Evolutionary conservation across 2,888 invertebrate species (phyloP).

Genomic region (Acanthoscelides obtectus): DNA sequence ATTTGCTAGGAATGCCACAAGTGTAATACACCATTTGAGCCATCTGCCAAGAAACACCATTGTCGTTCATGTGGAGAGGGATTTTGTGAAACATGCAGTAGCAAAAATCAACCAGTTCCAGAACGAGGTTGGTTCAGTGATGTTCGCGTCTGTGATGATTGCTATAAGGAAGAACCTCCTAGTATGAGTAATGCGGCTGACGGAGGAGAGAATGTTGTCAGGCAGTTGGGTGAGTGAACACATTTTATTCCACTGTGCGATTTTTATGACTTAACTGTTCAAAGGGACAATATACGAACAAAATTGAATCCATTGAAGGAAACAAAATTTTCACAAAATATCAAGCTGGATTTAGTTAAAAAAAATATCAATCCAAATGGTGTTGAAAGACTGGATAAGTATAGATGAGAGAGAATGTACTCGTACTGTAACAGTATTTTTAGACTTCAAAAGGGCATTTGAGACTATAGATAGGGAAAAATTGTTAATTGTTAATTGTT

Average conservation of each 20-base stretch:
- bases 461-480: too few relatives aligned
- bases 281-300: too few relatives aligned
- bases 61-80: slow-evolving; percentile 77
- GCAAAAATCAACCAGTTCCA: slow-evolving; percentile 63
- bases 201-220: slow-evolving; percentile 20
- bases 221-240: slow-evolving; percentile 22
- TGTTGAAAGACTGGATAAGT: too few relatives aligned
- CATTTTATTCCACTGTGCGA: not conserved
- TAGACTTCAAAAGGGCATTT: too few relatives aligned
- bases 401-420: too few relatives aligned
- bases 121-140: slow-evolving; percentile 65
- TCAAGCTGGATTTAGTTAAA: too few relatives aligned
- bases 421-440: too few relatives aligned
- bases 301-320: too few relatives aligned
- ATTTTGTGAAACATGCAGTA: slow-evolving; percentile 70
- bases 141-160: slow-evolving; percentile 70
- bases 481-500: too few relatives aligned
- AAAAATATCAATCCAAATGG: too few relatives aligned
- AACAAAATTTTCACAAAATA: too few relatives aligned
- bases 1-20: slow-evolving; percentile 59
- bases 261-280: too few relatives aligned
- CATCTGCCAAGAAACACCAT: slow-evolving; percentile 62
- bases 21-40: slow-evolving; percentile 57
- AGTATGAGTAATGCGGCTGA: slow-evolving; percentile 34
- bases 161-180: slow-evolving; percentile 47